Evolutionary conservation across 1,140 invertebrate genomes (phyloP), one percentile per base, ranked within the genome.

Genomic region (Drosophila sproati): DNA sequence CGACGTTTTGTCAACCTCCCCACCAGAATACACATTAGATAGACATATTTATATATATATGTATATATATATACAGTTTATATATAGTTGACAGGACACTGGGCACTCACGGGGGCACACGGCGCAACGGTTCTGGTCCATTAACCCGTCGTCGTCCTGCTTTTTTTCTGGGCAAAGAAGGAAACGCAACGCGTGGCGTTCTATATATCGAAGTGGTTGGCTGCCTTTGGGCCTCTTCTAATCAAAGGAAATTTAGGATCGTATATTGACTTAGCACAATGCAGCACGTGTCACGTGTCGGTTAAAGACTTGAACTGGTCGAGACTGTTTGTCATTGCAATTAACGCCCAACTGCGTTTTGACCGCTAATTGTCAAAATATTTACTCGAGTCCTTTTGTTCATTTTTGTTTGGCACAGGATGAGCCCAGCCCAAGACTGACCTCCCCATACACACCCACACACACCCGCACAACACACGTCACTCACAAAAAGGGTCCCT

Each of bases 291-390:
- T 45, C 81, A 86, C 86, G 86, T 90, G 86, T 12, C 86, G 39
- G 29, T 50, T 47, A n/a, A 29, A 8, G 55, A 43, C 29, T 51
- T 41, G 37, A 64, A 43, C 57, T 72, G 73, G 76, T 37, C 76
- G 60, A 73, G 66, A 60, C 43, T 60, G 80, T 83, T 87, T 79
- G 72, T 76, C 61, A 62, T 78, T 81, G 80, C 86, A 86, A 86
- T 85, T 89, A 82, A 85, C 80, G 85, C 78, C 72, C 70, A 73
- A 80, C 73, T 59, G 70, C 76, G 45, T 56, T 64, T 85, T 91
- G 88, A 91, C 88, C 88, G 78, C 88, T 91, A 91, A 91, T 91
- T 91, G 88, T 91, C 88, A 82, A 91, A 91, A 91, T 91, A 91
- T 91, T 91, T 91, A 88, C 88, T 81, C 68, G 66, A 78, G 57